Base-by-base conservation (phyloP, 2,888 invertebrate genomes). In the Lasioglossum calceatum region DNA sequence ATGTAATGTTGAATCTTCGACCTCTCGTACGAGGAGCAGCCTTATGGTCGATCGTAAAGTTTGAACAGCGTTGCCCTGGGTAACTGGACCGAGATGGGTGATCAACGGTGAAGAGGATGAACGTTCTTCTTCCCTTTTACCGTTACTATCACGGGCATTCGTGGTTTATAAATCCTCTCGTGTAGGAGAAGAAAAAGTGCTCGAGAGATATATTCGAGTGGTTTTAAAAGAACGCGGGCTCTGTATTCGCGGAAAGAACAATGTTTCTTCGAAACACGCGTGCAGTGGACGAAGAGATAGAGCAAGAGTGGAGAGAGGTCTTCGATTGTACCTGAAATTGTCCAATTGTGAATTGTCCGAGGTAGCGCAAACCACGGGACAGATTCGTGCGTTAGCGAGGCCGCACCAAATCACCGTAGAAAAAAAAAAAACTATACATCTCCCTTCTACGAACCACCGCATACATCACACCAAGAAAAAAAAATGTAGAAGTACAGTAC, bases 351-450 rank as follows among this genome's bases (percentile, higher is more conserved):
- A n/a, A 64, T 32, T 19, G 1, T 19, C 32, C 5, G 0, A 47
- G 58, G 1, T 39, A 42, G 1, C 2, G 39, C 23, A 39, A 39
- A 58, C 50, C 79, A 70, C 77, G 81, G 89, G 90, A 81, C 89
- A 92, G 92, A 85, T 89, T 91, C 92, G 90, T 85, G 82, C 70
- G 87, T 82, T 79, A 85, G 88, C 88, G 88, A 86, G 86, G 91
- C 89, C 79, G 87, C 87, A 91, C 84, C 82, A 83, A 73, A 81
- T 79, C 86, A 87, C 81, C 84, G 87, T 88, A 81, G 82, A 88
- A n/a, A 42, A 71, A 27, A 16, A 67, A 70, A 27, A 16, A 27
- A 5, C 27, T 23, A 64, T 85, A 87, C 87, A 88, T 88, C 82
- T 90, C 81, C 87, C 78, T 77, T 84, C 87, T 79, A 90, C 88